Evolutionary conservation across 2,888 invertebrate genomes (phyloP), one percentile per base, ranked within the genome.

Genomic region (Sacculina carcini): DNA sequence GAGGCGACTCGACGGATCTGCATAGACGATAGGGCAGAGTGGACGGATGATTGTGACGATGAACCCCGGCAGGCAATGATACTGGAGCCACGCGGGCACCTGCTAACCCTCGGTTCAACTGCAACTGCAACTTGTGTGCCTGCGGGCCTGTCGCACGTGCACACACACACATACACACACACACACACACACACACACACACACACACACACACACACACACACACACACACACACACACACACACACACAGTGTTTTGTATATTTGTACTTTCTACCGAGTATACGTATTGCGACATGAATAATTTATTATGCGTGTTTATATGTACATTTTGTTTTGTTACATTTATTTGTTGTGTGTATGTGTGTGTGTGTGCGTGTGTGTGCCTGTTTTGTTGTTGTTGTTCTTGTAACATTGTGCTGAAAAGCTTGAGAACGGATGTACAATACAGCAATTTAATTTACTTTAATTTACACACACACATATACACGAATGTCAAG

Each of bases 101-200:
- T 2, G 77, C 74, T 56, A 87, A 66, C 29, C 89, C 66, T 54
- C 71, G 74, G 56, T 76, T 77, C 60, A 84, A 82, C 65, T 85
- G 84, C 60, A 78, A 71, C 64, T 89, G 87, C 23, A 87, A 67
- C 55, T 73, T 71, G 63, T 72, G 76, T 1, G 86, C 86, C 28
- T 78, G 72, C 0, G 85, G 80, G 1, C 83, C 78, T 71, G 51
- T 16, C 50, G 53, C 50, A 46, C 38, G 44, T 5, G 28, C 40
- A 29, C 38, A 16, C 26, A 39, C 14, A n/a, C 32, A 36, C 10
- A 10, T 12, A n/a, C 23, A 14, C 48, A 54, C 23, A 3, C 24
- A 47, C 12, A 7, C 9, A 28, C 21, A 21, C 21, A 40, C 40
- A 2, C 9, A 9, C 21, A n/a, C 10, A 12, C 12, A 40, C 10